Evolutionary conservation across 2,797 vertebrate species (phyloP).

Genomic region (Neosilurus hyrtlii): DNA sequence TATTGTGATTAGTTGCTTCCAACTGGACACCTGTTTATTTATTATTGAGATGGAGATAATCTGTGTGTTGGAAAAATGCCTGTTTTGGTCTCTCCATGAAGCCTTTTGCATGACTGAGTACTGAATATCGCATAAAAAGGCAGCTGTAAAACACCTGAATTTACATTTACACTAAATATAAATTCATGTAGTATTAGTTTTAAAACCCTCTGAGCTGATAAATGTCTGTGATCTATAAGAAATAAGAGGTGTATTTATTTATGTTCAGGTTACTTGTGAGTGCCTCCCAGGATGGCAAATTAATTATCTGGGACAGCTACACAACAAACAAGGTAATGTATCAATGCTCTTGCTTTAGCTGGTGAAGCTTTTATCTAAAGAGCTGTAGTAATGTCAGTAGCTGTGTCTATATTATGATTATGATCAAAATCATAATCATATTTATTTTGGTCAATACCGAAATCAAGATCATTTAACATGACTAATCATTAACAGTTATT

Average conservation of each 20-base stretch:
- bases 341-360: neutral
- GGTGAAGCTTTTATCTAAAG: neutral
- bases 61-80: neutral
- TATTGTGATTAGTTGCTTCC: neutral
- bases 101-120: conserved; percentile 3
- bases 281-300: conserved; percentile 87
- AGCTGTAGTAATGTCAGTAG: neutral
- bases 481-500: no score
- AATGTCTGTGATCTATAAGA: neutral
- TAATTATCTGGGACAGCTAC: conserved; percentile 90
- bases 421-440: neutral
- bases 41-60: conserved; percentile 2
- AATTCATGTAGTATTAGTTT: neutral
- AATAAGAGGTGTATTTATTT: neutral
- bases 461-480: no score
- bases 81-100: conserved; percentile 9
- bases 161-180: conserved; percentile 2
- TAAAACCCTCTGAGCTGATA: neutral
- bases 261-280: conserved; percentile 81
- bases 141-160: neutral
- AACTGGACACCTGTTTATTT: neutral
- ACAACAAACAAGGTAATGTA: conserved; percentile 85
- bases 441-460: neutral
- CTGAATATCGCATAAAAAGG: conserved; percentile 41
- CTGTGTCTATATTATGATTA: neutral